These are phyloP conservation scores for Microcebus lehilahytsara DNA, from an alignment of 2,113 vertebrate genomes.

Conservation along the genomic window DNA sequence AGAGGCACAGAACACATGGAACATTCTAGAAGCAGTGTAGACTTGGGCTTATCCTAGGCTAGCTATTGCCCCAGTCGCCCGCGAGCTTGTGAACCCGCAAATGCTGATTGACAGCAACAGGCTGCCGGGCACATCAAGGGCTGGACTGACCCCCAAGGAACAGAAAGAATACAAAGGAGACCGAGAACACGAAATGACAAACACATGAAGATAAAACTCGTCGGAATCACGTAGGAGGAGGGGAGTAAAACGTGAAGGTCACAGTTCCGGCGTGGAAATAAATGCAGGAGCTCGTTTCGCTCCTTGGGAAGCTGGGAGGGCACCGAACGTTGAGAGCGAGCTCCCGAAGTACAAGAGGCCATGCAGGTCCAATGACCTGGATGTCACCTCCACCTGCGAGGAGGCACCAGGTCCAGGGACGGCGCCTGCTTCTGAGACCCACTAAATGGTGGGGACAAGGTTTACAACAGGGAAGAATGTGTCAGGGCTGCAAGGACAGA, in stretches of 20 bases:
- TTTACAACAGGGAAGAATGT: neutral
- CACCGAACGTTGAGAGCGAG: neutral
- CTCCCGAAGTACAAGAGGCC: neutral
- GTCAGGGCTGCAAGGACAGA: rapidly evolving
- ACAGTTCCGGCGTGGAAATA: neutral
- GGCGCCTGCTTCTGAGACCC: neutral
- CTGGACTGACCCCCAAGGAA: neutral
- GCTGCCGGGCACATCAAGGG: rapidly evolving
- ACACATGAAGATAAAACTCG: neutral
- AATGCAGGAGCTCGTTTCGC: neutral
- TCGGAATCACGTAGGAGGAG: rapidly evolving
- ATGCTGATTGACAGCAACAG: rapidly evolving
- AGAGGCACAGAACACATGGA: neutral
- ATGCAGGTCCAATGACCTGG: rapidly evolving
- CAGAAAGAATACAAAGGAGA: neutral
- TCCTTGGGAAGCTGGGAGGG: neutral
- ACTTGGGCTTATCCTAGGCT: no score
- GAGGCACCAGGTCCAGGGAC: rapidly evolving
- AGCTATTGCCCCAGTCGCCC: neutral
- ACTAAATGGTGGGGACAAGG: neutral
- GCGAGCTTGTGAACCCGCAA: neutral
- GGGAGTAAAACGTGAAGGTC: neutral
- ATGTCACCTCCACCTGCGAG: neutral
- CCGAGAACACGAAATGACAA: neutral
- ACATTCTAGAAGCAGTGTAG: neutral